Conservation (phyloP, 1,140 invertebrate genomes). For the Leptopilina boulardi region DNA sequence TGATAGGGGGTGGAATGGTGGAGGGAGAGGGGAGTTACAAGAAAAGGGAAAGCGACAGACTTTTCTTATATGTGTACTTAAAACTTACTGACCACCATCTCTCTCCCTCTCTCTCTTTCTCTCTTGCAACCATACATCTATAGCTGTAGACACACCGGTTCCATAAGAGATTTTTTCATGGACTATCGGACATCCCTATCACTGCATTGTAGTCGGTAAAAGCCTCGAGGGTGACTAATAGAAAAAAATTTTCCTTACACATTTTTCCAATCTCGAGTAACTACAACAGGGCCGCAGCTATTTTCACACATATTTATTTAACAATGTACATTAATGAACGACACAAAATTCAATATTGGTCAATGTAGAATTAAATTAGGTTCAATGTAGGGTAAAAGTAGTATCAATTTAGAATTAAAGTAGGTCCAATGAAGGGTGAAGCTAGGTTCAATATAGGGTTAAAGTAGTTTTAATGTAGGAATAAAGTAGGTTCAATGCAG, state of each 20-base stretch:
- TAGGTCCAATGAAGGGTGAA: too few relatives aligned
- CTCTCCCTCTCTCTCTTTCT: too few relatives aligned
- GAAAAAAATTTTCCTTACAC: not conserved
- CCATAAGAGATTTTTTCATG: constrained; percentile 7
- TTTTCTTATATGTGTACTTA: constrained; percentile 15
- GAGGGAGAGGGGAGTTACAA: constrained; percentile 10
- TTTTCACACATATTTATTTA: not conserved
- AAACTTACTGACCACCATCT: constrained; percentile 11
- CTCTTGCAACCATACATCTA: too few relatives aligned
- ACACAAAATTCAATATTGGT: too few relatives aligned
- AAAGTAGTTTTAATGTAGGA: too few relatives aligned
- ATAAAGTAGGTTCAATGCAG: too few relatives aligned
- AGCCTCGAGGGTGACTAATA: constrained; percentile 25
- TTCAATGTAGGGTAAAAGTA: too few relatives aligned
- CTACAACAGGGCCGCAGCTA: not conserved
- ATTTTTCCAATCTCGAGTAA: constrained; percentile 4
- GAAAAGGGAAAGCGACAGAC: constrained; percentile 37
- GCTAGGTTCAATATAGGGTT: too few relatives aligned
- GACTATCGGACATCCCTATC: constrained; percentile 29
- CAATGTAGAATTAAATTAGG: too few relatives aligned
- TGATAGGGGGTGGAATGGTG: not conserved
- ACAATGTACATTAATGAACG: not conserved
- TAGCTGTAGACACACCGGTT: constrained; percentile 21
- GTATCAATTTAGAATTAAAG: too few relatives aligned
- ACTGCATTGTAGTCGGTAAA: constrained; percentile 32